Evolutionary conservation across 2,888 invertebrate species (phyloP).

Genomic region (Merodon equestris): DNA sequence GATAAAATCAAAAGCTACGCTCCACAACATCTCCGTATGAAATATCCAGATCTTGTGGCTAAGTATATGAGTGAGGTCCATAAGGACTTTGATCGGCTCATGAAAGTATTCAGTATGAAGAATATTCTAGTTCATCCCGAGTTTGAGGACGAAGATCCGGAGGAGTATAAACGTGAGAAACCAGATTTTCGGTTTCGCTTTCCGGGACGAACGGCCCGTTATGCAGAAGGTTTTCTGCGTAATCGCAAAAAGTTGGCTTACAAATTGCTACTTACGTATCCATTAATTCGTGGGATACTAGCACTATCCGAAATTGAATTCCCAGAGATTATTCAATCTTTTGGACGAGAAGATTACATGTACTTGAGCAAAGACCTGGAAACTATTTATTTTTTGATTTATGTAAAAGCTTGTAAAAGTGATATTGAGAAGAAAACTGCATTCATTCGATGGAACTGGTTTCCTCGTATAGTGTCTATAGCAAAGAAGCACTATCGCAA

Average conservation of each 20-base stretch:
- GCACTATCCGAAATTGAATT: conserved; percentile 76
- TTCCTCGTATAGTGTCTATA: conserved; percentile 76
- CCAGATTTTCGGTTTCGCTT: conserved; percentile 80
- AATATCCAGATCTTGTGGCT: conserved; percentile 80
- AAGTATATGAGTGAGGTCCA: conserved; percentile 80
- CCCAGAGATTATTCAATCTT: conserved; percentile 76
- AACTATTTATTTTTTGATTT: conserved; percentile 62
- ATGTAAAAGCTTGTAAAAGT: conserved; percentile 72
- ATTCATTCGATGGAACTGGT: conserved; percentile 78
- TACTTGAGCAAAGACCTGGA: conserved; percentile 59
- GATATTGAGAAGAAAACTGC: conserved; percentile 77
- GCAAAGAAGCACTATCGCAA: conserved; percentile 75
- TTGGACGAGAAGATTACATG: conserved; percentile 67
- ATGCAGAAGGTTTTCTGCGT: conserved; percentile 80
- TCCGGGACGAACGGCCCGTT: conserved; percentile 83
- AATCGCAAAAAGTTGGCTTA: conserved; percentile 81
- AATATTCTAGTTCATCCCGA: conserved; percentile 83
- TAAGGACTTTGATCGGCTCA: conserved; percentile 81
- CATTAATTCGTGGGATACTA: conserved; percentile 81
- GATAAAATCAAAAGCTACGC: conserved; percentile 82
- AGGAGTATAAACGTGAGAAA: conserved; percentile 76
- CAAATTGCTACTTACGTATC: conserved; percentile 82
- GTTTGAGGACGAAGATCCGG: conserved; percentile 78
- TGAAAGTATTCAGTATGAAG: conserved; percentile 83
- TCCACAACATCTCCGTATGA: conserved; percentile 80